Base-by-base conservation (phyloP, 2,888 invertebrate species). In the Clunio marinus region DNA sequence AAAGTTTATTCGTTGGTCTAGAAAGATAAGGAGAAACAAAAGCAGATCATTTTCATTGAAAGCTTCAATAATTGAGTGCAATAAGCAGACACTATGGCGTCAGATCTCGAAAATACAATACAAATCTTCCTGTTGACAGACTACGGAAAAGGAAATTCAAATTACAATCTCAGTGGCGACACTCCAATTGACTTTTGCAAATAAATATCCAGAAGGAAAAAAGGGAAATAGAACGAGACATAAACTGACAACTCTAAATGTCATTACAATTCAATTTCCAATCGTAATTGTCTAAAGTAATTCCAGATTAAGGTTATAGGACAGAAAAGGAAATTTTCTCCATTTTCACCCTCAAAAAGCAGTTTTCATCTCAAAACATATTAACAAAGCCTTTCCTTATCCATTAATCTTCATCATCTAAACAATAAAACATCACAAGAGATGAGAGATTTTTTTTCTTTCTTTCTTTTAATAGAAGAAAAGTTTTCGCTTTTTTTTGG, bases 341-440 rank as follows among this genome's bases (percentile, higher is more conserved):
- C n/a, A n/a, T n/a, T n/a, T n/a, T n/a, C 10, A n/a, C 41, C 41
- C 15, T 41, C 10, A n/a, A 3, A 22, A 22, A 13, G 22, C 3
- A 20, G 51, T 8, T 17, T 51, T 51, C 22, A 22, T 20, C 45
- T 45, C 45, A 15, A 45, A 45, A 2, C 51, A 51, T 41, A 51
- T 51, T 51, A 3, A 3, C 51, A 22, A 51, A 22, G 22, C 17
- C 51, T 13, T 25, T n/a, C 4, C 41, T 63, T 45, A 37, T n/a
- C 24, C 62, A 63, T 63, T 63, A 63, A 63, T 63, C 37, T 63
- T 63, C 37, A 63, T 63, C 62, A 63, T 22, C n/a, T 17, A 25
- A 45, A 41, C 41, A 63, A 63, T 63, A 24, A 63, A 63, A 41
- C 41, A 41, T 62, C 45, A 7, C 15, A 41, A 7, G 51, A 51